These are phyloP conservation scores for Mythimna ferrago DNA, from an alignment of 2,888 invertebrate species.

Conservation along the genomic window DNA sequence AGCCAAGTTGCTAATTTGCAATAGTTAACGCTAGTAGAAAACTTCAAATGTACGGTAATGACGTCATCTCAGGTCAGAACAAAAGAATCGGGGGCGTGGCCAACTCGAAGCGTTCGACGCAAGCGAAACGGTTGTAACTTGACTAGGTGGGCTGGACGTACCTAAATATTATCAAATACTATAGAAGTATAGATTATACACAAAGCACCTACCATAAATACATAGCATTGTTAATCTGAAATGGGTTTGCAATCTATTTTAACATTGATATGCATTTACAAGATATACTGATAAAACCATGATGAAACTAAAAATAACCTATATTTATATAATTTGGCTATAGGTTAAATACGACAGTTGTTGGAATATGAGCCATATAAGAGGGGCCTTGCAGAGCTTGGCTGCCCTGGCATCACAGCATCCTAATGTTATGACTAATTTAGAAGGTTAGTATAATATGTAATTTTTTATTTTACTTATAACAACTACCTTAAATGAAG, in stretches of 20 bases:
- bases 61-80: no score
- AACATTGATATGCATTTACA: background rate
- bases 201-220: conserved; percentile 5
- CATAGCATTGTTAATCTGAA: background rate
- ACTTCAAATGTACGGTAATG: no score
- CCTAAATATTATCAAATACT: background rate
- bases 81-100: no score
- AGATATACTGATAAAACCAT: background rate
- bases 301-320: conserved; percentile 5
- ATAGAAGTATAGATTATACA: conserved; percentile 4
- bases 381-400: conserved; percentile 97
- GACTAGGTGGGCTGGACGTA: no score
- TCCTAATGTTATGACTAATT: conserved; percentile 92
- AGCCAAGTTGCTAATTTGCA: no score
- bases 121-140: no score
- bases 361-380: conserved; percentile 97
- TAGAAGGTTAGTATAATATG: conserved; percentile 88
- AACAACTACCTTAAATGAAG: no score
- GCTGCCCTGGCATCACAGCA: conserved; percentile 94
- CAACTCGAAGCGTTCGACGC: no score
- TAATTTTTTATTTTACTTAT: background rate
- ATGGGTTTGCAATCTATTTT: background rate
- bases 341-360: conserved; percentile 94
- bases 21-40: no score
- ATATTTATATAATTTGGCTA: background rate